Evolutionary conservation across 2,888 invertebrate genomes (phyloP).

Genomic region (Cryptus armator): DNA sequence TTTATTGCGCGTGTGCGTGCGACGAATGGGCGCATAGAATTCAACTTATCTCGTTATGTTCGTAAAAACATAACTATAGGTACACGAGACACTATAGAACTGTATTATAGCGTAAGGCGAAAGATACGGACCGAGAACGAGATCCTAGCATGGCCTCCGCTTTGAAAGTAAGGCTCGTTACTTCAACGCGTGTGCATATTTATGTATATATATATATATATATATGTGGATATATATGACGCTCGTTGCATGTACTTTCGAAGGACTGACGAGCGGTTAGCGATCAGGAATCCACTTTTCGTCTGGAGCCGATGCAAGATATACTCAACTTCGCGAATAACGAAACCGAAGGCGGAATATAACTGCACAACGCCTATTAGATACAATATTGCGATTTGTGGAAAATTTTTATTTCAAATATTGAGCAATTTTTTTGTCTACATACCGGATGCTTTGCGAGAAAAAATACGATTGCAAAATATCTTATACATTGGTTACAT

Average conservation of each 20-base stretch:
- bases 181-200: conserved; percentile 34
- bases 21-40: background rate
- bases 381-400: background rate
- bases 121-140: conserved; percentile 35
- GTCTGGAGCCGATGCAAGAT: background rate
- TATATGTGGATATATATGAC: background rate
- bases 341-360: background rate
- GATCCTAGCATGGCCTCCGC: conserved; percentile 50
- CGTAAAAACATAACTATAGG: background rate
- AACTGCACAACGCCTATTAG: background rate
- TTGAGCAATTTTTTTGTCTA: background rate
- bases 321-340: conserved; percentile 14
- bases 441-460: no score
- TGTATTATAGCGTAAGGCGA: conserved; percentile 3
- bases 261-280: conserved; percentile 24
- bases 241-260: conserved; percentile 40
- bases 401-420: background rate
- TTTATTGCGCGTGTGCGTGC: background rate
- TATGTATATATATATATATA: background rate
- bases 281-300: conserved; percentile 36
- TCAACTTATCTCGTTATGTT: background rate
- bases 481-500: no score
- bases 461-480: no score
- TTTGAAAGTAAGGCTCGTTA: conserved; percentile 55
- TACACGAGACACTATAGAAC: background rate